Conservation (phyloP, 2,888 invertebrate species). For the Linnaemya tessellans region DNA sequence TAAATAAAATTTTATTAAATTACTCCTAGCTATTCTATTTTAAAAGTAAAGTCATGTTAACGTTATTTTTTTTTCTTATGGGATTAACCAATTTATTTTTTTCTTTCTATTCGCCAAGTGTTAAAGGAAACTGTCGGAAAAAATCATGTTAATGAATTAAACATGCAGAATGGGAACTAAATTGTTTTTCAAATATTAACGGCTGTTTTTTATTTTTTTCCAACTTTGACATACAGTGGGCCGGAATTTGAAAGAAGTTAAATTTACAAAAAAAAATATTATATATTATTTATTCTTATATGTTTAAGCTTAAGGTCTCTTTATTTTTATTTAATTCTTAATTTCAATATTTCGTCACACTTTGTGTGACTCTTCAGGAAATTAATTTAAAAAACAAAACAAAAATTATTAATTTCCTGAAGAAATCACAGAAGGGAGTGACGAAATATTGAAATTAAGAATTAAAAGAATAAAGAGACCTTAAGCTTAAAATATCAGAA, state of each 20-base stretch:
- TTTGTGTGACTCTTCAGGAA: no score
- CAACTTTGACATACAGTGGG: neutral
- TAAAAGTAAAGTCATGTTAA: conserved; percentile 61
- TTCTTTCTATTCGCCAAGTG: neutral
- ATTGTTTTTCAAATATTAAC: neutral
- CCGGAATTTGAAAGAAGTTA: neutral
- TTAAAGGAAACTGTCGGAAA: neutral
- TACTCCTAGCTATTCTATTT: conserved; percentile 41
- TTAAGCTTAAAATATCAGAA: no score
- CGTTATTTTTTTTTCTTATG: conserved; percentile 4
- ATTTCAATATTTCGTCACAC: no score
- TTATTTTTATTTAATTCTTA: no score
- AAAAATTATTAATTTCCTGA: no score
- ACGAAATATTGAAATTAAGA: no score
- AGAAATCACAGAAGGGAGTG: no score
- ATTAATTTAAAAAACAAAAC: no score
- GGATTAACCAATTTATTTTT: neutral
- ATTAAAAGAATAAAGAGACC: no score
- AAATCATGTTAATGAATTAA: neutral
- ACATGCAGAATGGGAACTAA: neutral
- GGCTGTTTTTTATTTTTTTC: neutral
- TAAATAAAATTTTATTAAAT: conserved; percentile 48
- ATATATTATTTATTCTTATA: no score
- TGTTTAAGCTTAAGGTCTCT: no score
- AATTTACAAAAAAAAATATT: no score